Base-by-base conservation (phyloP, 2,888 invertebrate genomes). In the Slavum lentiscoides region DNA sequence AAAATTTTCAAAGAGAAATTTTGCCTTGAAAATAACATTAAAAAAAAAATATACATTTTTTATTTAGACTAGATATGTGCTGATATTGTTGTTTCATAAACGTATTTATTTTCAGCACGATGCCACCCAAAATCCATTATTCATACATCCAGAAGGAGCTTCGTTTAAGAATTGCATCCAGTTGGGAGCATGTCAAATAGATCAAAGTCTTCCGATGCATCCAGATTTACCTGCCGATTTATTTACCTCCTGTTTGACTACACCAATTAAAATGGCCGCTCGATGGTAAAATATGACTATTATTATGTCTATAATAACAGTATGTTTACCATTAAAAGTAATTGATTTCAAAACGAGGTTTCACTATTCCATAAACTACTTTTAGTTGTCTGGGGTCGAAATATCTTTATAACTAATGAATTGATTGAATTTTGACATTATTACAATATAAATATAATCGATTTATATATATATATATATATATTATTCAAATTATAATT, bases 181-280 rank as follows among this genome's bases (percentile, higher is more conserved):
- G 87, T 88, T 99, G 85, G 99, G 95, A 59, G 98, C 99, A 37
- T 99, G 99, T 87, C 92, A 94, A 59, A 91, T 92, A n/a, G 93
- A 93, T 85, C 96, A 99, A 88, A 91, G 93, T 84, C 90, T 99
- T 85, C 99, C 99, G 21, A 96, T 97, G 96, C 94, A 96, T 89
- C 94, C 98, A 0, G 96, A 97, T 87, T 89, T 99, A 85, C 99
- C 99, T 7, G 98, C 98, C 3, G 99, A 93, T 86, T 90, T 99
- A 85, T 99, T 99, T 89, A 98, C 99, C 49, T 92, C 97, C 19
- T 99, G 99, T 88, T 91, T 99, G 85, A 99, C 98, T 77, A 98
- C 98, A 80, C 99, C 99, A 66, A 97, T 99, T 85, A 96, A 95
- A 89, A 96, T 95, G 86, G 97, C 97, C 83, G 89, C 98, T 83